Base-by-base conservation (phyloP, 2,797 vertebrate genomes). In the Clarias laeviceps region DNA sequence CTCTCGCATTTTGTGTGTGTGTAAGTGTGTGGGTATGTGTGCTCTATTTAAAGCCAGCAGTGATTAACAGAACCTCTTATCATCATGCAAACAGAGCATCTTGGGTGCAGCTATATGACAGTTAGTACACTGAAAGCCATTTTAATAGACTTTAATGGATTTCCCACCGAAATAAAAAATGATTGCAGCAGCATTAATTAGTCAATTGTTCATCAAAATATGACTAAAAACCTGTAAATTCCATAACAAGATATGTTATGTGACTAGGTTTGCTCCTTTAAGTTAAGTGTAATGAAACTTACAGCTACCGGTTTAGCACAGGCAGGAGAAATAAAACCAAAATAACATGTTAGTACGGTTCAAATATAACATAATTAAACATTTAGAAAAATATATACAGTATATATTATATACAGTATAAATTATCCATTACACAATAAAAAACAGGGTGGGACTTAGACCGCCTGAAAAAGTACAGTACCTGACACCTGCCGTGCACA, bases 401-500 rank as follows among this genome's bases (percentile, higher is more conserved):
- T 40, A 40, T 7, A 40, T 9, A 3, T n/a, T 34, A 24, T 34
- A 34, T 34, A 61, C 59, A 20, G 29, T n/a, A 76, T 2, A 57
- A 77, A 77, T 37, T 61, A 15, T 20, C 1, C 22, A 76, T 37
- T 54, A 57, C 5, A 32, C 18, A 59, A 56, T 22, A 12, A 56
- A 45, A 40, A 45, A 45, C 14, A 29, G 8, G 5, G 54, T 18
- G 17, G 27, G 9, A 62, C 5, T 61, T 78, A 22, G 20, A 29
- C 50, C 56, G 9, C 34, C 4, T 34, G 17, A 17, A 79, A 79
- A n/a, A 40, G n/a, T 22, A 66, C 34, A 50, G 57, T 92, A 99
- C 98, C 98, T 99, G 97, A 94, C 98, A 99, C 90, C 94, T 96
- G 91, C 98, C 97, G 29, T 97, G 97, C 54, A 99, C 96, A 89